Evolutionary conservation across 2,113 vertebrate species (phyloP).

Genomic region (Propithecus coquereli): DNA sequence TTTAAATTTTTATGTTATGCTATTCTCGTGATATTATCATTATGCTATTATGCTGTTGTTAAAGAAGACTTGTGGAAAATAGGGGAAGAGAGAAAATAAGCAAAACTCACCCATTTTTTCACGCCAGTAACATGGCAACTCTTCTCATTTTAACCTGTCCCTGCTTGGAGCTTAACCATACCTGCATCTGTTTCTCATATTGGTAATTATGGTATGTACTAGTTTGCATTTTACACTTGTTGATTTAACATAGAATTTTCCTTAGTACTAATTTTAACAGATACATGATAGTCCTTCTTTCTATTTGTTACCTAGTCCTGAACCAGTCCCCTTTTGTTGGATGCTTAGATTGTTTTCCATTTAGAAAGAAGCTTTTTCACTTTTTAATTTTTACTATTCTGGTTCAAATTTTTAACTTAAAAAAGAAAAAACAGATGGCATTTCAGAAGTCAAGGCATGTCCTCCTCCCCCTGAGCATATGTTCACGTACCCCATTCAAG

Average conservation of each 20-base stretch:
- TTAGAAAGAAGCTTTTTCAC: neutral
- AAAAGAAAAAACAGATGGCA: neutral
- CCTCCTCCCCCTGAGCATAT: neutral
- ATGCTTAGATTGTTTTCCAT: neutral
- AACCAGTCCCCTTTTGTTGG: neutral
- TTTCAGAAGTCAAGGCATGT: neutral
- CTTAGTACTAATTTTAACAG: neutral
- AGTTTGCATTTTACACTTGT: neutral
- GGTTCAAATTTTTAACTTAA: constrained; percentile 33
- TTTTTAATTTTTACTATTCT: constrained; percentile 23
- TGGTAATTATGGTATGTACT: neutral
- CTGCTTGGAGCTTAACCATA: neutral
- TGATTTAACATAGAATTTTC: neutral
- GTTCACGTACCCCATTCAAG: neutral
- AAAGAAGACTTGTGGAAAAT: neutral
- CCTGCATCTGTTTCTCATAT: neutral
- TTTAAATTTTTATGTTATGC: neutral
- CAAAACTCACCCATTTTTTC: neutral
- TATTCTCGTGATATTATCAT: neutral
- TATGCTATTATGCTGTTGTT: neutral
- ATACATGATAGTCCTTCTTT: neutral
- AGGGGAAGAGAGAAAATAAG: neutral
- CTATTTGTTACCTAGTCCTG: neutral
- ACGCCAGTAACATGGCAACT: neutral
- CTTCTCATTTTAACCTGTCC: neutral